Evolutionary conservation across 2,113 vertebrate genomes (phyloP).

Genomic region (Peromyscus maniculatus): DNA sequence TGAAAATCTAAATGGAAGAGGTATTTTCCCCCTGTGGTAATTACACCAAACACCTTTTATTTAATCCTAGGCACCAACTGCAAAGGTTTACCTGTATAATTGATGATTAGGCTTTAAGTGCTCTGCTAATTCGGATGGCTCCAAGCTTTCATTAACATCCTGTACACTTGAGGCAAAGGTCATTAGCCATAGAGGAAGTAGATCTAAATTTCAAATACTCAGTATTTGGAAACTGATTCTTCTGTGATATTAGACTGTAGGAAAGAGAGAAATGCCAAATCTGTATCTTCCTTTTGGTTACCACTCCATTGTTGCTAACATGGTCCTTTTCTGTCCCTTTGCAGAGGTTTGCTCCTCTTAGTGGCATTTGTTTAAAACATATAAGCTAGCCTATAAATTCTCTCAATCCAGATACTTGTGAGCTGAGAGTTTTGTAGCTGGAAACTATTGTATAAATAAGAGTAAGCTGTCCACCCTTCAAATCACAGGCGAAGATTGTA

Average conservation of each 20-base stretch:
- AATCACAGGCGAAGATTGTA: neutral
- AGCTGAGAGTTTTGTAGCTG: neutral
- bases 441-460: neutral
- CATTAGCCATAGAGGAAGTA: neutral
- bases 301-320: neutral
- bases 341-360: neutral
- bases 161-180: neutral
- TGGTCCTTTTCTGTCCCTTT: neutral
- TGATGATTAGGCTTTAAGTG: conserved; percentile 2
- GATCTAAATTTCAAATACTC: conserved; percentile 26
- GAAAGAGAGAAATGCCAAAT: neutral
- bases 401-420: neutral
- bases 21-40: neutral
- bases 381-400: neutral
- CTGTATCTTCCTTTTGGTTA: neutral
- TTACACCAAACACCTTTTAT: neutral
- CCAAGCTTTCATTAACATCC: neutral
- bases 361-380: neutral
- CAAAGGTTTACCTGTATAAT: neutral
- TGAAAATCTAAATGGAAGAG: neutral
- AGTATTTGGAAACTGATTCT: neutral
- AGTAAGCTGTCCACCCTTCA: neutral
- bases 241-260: neutral
- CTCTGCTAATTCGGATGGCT: neutral
- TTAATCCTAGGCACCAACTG: neutral